phyloP scores from a whole-genome alignment of 2,113 vertebrate genomes.

The Archocentrus centrarchus region DNA sequence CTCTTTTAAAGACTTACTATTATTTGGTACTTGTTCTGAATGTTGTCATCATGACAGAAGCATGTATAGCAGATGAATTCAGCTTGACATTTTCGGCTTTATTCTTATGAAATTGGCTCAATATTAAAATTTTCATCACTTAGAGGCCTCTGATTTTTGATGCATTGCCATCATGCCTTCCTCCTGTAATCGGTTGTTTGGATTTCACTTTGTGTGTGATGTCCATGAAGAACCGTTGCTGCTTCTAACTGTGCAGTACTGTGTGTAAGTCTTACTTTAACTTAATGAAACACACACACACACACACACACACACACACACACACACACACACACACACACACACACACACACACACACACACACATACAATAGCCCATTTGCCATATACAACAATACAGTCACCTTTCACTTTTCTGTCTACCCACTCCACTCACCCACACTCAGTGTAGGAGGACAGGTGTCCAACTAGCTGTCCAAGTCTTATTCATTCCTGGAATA shows the following conservation, averaged over 20 bases:
- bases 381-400: constrained; percentile 33
- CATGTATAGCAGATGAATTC: background rate
- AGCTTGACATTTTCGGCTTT: background rate
- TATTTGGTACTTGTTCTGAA: background rate
- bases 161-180: background rate
- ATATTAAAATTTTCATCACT: background rate
- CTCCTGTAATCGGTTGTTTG: background rate
- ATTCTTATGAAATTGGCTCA: background rate
- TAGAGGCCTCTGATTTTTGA: background rate
- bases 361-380: background rate
- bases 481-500: background rate
- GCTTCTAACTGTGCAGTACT: background rate
- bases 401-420: constrained; percentile 59
- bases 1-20: too few relatives aligned
- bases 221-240: background rate
- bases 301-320: background rate
- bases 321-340: background rate
- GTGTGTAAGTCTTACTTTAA: background rate
- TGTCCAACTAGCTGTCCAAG: constrained; percentile 43
- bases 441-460: constrained; percentile 52
- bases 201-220: background rate
- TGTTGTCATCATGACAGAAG: background rate
- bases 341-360: background rate
- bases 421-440: constrained; percentile 24
- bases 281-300: background rate